Percentiles rank a stretch among this genome's conserved stretches.
Evolutionary conservation across 53 echinoderm and acorn worm species (phyloP).

Genomic region (Antedon mediterranea): DNA sequence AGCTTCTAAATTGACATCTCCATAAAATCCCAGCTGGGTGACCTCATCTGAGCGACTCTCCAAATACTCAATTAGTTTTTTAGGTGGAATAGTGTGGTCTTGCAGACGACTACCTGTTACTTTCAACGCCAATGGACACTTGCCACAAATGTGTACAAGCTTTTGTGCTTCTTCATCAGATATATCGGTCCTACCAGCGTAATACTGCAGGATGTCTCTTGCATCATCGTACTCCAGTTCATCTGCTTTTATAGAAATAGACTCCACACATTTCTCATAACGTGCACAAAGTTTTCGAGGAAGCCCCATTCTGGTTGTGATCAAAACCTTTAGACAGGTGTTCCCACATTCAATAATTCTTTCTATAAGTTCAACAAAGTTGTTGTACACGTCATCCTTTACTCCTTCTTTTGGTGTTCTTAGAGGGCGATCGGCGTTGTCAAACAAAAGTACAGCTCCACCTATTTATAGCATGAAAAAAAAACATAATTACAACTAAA

Average conservation of each 20-base stretch:
- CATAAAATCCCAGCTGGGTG: background rate
- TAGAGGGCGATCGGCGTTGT: slow-evolving; percentile 80
- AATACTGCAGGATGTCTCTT: slow-evolving; percentile 58
- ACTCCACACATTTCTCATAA: background rate
- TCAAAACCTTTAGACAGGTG: slow-evolving; percentile 43
- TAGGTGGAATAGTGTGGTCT: slow-evolving; percentile 61
- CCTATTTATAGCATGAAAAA: slow-evolving; percentile 18
- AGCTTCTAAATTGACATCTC: background rate
- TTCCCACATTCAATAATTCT: slow-evolving; percentile 60
- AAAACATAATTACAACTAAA: too few species aligned
- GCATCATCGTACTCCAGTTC: slow-evolving; percentile 66
- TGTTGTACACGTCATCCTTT: slow-evolving; percentile 18
- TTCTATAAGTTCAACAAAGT: slow-evolving; percentile 37
- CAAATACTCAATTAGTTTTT: slow-evolving; percentile 49
- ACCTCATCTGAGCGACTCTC: slow-evolving; percentile 9
- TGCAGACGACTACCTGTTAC: slow-evolving; percentile 82
- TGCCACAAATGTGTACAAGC: slow-evolving; percentile 57
- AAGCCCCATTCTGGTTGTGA: slow-evolving; percentile 65
- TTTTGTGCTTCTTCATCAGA: slow-evolving; percentile 39
- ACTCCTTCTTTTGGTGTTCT: background rate
- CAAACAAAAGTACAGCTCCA: slow-evolving; percentile 63
- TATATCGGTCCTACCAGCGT: slow-evolving; percentile 43
- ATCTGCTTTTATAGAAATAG: slow-evolving; percentile 3
- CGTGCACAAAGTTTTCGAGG: background rate
- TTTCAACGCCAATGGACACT: slow-evolving; percentile 73